Base-by-base conservation (phyloP, 2,797 vertebrate genomes). In the Graptemys geographica region DNA sequence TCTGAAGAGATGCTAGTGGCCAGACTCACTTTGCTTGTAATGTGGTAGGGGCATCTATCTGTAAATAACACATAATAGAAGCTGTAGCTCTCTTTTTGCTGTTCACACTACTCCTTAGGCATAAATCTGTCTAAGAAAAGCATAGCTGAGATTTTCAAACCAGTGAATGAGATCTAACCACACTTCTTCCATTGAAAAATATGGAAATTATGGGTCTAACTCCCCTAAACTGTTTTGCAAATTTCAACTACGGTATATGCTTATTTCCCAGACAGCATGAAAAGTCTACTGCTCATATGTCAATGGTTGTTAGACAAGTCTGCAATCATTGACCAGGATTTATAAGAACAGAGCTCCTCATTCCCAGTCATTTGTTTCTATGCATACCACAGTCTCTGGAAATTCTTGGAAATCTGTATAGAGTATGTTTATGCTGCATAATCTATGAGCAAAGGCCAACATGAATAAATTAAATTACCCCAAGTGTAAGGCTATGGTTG, bases 381-480 rank as follows among this genome's bases (percentile, higher is more conserved):
- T 90, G 23, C 12, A 80, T n/a, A 59, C 10, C 33, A 82, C 13
- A 59, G 21, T 33, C 53, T 62, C 81, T 93, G 31, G 83, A 81
- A 6, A 13, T 44, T 25, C 49, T 81, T 90, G 19, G 57, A 84
- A 89, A 93, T 93, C 49, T 84, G 57, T 89, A 72, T 76, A 94
- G 87, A 88, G 79, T 78, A 33, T 6, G 31, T 74, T 49, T 88
- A 80, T 31, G 81, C 28, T 56, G 84, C 21, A 6, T 83, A 78
- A 69, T 62, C 53, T 78, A 76, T 84, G 93, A 90, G 76, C 84
- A 95, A 84, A 86, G 87, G 21, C 4, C 62, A 72, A 69, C 83
- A 16, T 69, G 79, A 78, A 41, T 90, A 83, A 84, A 52, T 93
- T 78, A 90, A 90, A 90, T 84, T 21, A 86, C 79, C 49, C 23